Base-by-base conservation (phyloP, 2,113 vertebrate species). In the Naja naja region DNA sequence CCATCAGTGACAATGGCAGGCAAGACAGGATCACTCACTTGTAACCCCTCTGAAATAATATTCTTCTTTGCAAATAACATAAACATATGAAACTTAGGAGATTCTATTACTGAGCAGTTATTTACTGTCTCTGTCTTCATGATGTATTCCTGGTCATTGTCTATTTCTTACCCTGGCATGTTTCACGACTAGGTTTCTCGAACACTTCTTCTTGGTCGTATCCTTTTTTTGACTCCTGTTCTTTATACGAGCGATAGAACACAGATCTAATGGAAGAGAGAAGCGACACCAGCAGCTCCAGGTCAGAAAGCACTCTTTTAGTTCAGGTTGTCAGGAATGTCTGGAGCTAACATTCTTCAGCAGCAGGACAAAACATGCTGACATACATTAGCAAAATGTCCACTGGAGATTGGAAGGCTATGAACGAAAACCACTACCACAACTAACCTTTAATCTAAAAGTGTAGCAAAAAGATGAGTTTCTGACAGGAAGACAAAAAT, bases 121-220 rank as follows among this genome's bases (percentile, higher is more conserved):
- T 60, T 49, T 53, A 1, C 7, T 4, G 5, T n/a, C 56, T n/a
- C 45, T 6, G n/a, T 11, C 58, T 45, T 88, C 27, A 92, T 20
- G 14, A 30, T 25, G 16, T 34, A 4, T 7, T 74, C 39, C 23
- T 34, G 11, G 10, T 27, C 0, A 4, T 9, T 27, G 18, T 23
- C 74, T 0, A 88, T 1, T 11, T 45, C 97, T 97, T 94, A 99
- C 99, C 99, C 95, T 99, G 99, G 95, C 99, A 99, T 45, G 99
- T 99, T 96, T 99, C 99, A 3, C 98, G 98, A 0, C 98, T 99
- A 20, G 99, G 99, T 94, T 99, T 99, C 97, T 99, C 99, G 96
- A 99, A 99, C 94, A 99, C 98, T 96, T 99, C 99, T 96, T 99
- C 99, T 96, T 99, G 99, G 88, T 99, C 99, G 85, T 99, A 99